phyloP scores from a whole-genome alignment of 1,140 invertebrate genomes.

The Eurytemora carolleeae region DNA sequence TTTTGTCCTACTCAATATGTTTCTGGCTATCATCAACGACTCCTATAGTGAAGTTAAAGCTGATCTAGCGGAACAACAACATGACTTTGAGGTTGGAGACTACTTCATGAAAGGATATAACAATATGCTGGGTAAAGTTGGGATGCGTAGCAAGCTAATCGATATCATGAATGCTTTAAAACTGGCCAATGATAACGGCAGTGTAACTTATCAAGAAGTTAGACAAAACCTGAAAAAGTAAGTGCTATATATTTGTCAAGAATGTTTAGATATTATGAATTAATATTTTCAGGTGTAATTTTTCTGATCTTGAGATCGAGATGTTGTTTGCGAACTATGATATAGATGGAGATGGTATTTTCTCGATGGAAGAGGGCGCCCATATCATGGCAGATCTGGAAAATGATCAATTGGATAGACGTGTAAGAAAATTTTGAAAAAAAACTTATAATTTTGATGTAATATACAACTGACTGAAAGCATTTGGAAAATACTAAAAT shows the following conservation, averaged over 20 bases:
- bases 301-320: constrained; percentile 44
- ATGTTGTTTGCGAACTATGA: constrained; percentile 45
- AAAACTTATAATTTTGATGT: too few species aligned
- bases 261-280: too few species aligned
- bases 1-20: constrained; percentile 65
- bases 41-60: constrained; percentile 47
- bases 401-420: too few species aligned
- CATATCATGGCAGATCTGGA: constrained; percentile 26
- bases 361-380: constrained; percentile 30
- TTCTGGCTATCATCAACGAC: constrained; percentile 62
- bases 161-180: constrained; percentile 35
- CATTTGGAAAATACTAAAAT: too few species aligned
- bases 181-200: constrained; percentile 30
- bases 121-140: constrained; percentile 34
- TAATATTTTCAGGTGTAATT: constrained; percentile 37
- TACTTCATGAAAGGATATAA: constrained; percentile 36
- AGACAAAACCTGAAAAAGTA: constrained; percentile 29
- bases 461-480: too few species aligned
- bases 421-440: too few species aligned
- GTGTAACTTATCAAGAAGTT: constrained; percentile 29
- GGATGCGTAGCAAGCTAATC: constrained; percentile 32
- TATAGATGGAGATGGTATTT: constrained; percentile 31
- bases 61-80: constrained; percentile 40
- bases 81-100: constrained; percentile 43
- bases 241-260: too few species aligned